Base-by-base conservation (phyloP, 2,113 vertebrate genomes). In the Bubo bubo region DNA sequence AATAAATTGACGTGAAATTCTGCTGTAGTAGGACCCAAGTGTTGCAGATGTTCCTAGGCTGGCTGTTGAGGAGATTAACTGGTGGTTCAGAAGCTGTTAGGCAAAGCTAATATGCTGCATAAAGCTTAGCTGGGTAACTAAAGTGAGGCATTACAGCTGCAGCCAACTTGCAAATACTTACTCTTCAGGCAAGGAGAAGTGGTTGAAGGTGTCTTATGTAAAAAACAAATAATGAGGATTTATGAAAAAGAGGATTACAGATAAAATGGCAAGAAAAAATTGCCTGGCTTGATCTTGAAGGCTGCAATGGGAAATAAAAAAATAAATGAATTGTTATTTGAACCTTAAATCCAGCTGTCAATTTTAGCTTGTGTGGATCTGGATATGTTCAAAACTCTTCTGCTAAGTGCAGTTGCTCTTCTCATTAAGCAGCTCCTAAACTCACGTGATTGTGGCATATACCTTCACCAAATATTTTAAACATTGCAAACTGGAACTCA, bases 381-480 rank as follows among this genome's bases (percentile, higher is more conserved):
- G 66, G 28, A 53, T 21, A 6, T 11, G 12, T 53, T 88, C 59
- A 67, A 39, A 90, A 62, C 12, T 58, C 18, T 43, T 63, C 32
- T 35, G 35, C 1, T 66, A 55, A 50, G 8, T 39, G 49, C 20
- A 67, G 22, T 76, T 86, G 37, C 15, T 77, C 22, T 64, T 79
- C 35, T 79, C 8, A 12, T 60, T 68, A 34, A 64, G n/a, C 39
- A 66, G 45, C 49, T 89, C 17, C 37, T 81, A 37, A 90, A 53
- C 10, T 49, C 6, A 4, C 0, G 0, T 75, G 34, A 28, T 68
- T 87, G 37, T 85, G 79, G 39, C 4, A 0, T 8, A 10, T 37
- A 5, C 6, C 21, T 66, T 70, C 37, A 26, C 39, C 52, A 64
- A 35, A 7, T 58, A 28, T 37, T 95, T 92, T 72, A 63, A 74